Base-by-base conservation (phyloP, 2,888 invertebrate species). In the Pollenia griseotomentosa region DNA sequence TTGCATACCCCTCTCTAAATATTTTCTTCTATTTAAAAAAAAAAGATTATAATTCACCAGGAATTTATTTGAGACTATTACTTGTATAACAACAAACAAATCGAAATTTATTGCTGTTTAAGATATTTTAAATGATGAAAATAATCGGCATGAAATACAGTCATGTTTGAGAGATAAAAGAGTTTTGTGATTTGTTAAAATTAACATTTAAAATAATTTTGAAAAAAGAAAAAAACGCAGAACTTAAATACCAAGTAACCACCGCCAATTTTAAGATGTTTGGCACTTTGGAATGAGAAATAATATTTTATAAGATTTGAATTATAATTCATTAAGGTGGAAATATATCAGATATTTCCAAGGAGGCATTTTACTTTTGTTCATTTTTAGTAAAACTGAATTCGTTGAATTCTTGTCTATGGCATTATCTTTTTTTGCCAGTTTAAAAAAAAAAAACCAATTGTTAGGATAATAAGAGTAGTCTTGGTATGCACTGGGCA, bases 61-160 rank as follows among this genome's bases (percentile, higher is more conserved):
- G 92, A 91, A 92, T 92, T 92, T 91, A 90, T 90, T 90, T 90
- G 90, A 44, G 59, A 74, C 70, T 59, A 48, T 59, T 61, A 55
- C 61, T 59, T 42, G 16, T 16, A 65, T 42, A 77, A 57, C 53
- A 92, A 90, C 51, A 61, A 42, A 75, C 65, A 77, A 92, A 93
- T 93, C 93, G 92, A 93, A 93, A 93, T 93, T 93, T 93, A 93
- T 93, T 91, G 91, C 93, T 91, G 90, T 93, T 92, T 90, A 91
- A 91, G 91, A 90, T 91, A 90, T 91, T 92, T 90, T 83, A 89
- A 88, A 89, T 82, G 57, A 16, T n/a, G 8, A 61, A 78, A 65
- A 48, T 68, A 84, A 74, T 84, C 73, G 61, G 71, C 6, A 81
- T 78, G 68, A 73, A 73, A 44, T 59, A 59, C 16, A 12, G 68